Evolutionary conservation across 1,140 invertebrate genomes (phyloP).

Genomic region (Holcopasites calliopsidis): DNA sequence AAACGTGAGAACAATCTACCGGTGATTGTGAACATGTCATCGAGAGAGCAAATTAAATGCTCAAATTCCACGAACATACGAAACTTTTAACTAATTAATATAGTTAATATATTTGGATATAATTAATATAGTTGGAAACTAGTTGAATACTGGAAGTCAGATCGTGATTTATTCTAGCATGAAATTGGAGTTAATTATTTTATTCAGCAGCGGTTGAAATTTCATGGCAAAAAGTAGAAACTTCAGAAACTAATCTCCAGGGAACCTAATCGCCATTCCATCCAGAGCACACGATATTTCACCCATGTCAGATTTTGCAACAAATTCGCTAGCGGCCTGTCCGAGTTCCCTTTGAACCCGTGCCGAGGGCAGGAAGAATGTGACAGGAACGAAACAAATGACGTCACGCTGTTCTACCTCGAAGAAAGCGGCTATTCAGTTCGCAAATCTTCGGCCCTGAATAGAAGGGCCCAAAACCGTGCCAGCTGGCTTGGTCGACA

Average conservation of each 20-base stretch:
- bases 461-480: constrained; percentile 21
- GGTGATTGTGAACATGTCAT: not conserved
- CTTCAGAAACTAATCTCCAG: too few relatives aligned
- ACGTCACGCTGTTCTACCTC: not conserved
- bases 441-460: constrained; percentile 45
- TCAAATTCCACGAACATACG: too few relatives aligned
- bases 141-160: too few relatives aligned
- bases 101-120: too few relatives aligned
- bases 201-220: too few relatives aligned
- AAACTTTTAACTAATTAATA: too few relatives aligned
- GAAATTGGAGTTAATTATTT: too few relatives aligned
- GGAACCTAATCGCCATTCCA: too few relatives aligned
- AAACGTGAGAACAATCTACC: not conserved
- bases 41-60: too few relatives aligned
- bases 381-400: not conserved
- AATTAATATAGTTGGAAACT: too few relatives aligned
- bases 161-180: too few relatives aligned
- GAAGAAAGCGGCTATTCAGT: constrained; percentile 21
- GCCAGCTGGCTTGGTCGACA: not conserved
- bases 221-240: too few relatives aligned
- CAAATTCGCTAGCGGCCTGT: not conserved
- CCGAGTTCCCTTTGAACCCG: constrained; percentile 2
- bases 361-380: constrained; percentile 25
- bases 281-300: constrained; percentile 1
- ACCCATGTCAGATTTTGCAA: not conserved